Evolutionary conservation across 2,797 vertebrate species (phyloP), one percentile per base, ranked within the genome.

Genomic region (Spea hammondii): DNA sequence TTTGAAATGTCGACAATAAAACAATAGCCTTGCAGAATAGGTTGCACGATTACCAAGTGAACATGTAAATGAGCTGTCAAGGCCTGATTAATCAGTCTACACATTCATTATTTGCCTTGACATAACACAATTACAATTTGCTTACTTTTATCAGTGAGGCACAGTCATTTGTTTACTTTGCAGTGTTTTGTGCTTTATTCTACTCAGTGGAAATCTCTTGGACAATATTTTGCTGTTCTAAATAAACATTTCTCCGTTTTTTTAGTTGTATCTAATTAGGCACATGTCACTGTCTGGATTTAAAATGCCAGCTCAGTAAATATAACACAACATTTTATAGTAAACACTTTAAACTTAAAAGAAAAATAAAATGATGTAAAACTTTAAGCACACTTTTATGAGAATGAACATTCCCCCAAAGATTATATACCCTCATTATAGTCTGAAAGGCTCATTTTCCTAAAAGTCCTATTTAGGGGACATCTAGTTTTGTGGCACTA

Each of bases 71-170:
- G 62, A 81, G 74, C 69, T 77, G 69, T 72, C 73, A 80, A 59
- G 50, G 79, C 46, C 64, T 77, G 79, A 81, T 81, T 72, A 81
- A 77, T 81, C 74, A 80, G 78, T 55, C 69, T 73, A 54, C 70
- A 77, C 74, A 82, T 82, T 82, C 79, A 77, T 77, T 77, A 81
- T 81, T 81, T 81, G 79, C 64, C 70, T 81, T 81, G 79, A 81
- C 74, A 81, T 64, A 81, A 81, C 74, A 81, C 74, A 72, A 77
- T 77, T 77, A 77, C 74, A 77, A 77, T 77, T 75, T 82, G 79
- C 74, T 77, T 77, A 77, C 79, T 77, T 81, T 77, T 72, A 82
- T 82, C 79, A 73, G 74, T 65, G 60, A 53, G 70, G 53, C 54
- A 65, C 64, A 77, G 70, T 68, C 69, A 82, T 77, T 82, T 77